Conservation (phyloP, 1,140 invertebrate species). For the Drosophila simulans region DNA sequence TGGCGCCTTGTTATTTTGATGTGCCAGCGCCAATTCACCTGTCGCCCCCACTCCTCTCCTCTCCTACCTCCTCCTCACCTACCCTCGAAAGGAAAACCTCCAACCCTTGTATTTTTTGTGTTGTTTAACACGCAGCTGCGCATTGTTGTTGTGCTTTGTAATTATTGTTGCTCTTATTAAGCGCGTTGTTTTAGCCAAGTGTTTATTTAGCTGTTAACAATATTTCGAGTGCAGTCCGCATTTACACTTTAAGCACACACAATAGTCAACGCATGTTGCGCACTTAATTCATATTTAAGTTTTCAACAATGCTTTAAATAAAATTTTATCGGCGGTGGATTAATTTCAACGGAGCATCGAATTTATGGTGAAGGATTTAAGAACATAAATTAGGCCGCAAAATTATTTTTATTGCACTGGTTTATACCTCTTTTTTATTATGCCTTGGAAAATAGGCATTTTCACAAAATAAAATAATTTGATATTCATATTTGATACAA, state of each 20-base stretch:
- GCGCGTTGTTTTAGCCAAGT: conserved; percentile 27
- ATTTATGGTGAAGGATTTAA: not conserved
- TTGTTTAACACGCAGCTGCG: conserved; percentile 40
- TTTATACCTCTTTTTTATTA: not conserved
- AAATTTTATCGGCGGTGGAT: not conserved
- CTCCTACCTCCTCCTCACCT: not conserved
- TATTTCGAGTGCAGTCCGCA: conserved; percentile 42
- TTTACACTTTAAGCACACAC: conserved; percentile 11
- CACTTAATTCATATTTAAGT: conserved; percentile 7
- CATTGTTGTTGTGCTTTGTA: conserved; percentile 21
- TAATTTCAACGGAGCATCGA: not conserved
- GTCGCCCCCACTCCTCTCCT: conserved; percentile 10
- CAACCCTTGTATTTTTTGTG: conserved; percentile 10
- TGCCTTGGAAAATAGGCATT: no score
- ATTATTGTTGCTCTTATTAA: conserved; percentile 37
- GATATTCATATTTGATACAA: no score
- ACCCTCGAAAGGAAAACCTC: not conserved
- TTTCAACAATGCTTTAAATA: conserved; percentile 14
- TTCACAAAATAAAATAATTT: no score
- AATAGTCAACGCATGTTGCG: not conserved
- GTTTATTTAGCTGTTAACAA: conserved; percentile 52
- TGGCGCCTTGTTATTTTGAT: conserved; percentile 35
- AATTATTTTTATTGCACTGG: not conserved
- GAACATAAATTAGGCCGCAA: not conserved
- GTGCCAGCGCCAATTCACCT: conserved; percentile 26